Base-by-base conservation (phyloP, 2,888 invertebrate genomes). In the Meiosimyza decipiens region DNA sequence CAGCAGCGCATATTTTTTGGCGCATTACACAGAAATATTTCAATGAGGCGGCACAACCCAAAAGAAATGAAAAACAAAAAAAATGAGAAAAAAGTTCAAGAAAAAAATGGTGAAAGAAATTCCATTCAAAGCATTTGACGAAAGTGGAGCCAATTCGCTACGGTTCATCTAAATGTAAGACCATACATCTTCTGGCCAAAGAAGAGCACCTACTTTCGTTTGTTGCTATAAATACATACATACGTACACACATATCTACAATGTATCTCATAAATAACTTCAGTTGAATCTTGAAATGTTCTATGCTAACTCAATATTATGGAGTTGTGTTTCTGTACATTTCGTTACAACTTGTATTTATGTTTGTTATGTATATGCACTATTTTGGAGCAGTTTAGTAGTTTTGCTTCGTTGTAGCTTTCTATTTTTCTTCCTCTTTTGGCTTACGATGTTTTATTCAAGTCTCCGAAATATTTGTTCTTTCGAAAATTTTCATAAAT, bases 151-250 rank as follows among this genome's bases (percentile, higher is more conserved):
- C 82, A 82, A 82, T 82, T 82, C 79, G 79, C 78, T 80, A 82
- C 70, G 82, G 82, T 81, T 83, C 82, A 82, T 82, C 82, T 83
- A 81, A 82, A 81, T 82, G 82, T 81, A 77, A 79, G 73, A 74
- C 80, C 76, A 78, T 75, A 70, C 64, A 60, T 65, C 64, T 69
- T 66, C 72, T 74, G 71, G 63, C 73, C 60, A 63, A n/a, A 57
- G 79, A 28, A 73, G 72, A 71, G 59, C 40, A 50, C 54, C 15
- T 65, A 28, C 55, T 47, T 55, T 50, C 66, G 66, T 50, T 49
- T 40, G 28, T 62, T 15, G 6, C 22, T 57, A 40, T 6, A 62
- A 40, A 47, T 62, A 40, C 9, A 62, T 62, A 62, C 33, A 15
- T 47, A 62, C 33, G 13, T 16, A n/a, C 2, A 15, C 40, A 62